Conservation (phyloP, 1,140 invertebrate genomes). For the Drosophila grimshawi region DNA sequence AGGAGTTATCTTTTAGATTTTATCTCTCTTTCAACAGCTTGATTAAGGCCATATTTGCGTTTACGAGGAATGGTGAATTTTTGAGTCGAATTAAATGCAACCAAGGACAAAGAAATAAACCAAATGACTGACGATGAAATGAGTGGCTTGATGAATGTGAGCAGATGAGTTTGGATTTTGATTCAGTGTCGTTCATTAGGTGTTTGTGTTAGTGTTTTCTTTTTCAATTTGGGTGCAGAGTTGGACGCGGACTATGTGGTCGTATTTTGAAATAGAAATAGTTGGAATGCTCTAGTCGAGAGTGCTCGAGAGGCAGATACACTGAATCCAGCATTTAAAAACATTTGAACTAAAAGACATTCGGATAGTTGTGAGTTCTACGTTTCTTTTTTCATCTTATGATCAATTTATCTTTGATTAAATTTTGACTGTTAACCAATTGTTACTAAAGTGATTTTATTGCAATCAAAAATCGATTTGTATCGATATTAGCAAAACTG, state of each 20-base stretch:
- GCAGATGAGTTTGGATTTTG: constrained; percentile 41
- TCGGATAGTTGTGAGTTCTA: too few species aligned
- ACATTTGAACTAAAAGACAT: too few species aligned
- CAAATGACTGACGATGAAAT: constrained; percentile 50
- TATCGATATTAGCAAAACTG: too few species aligned
- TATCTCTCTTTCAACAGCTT: constrained; percentile 11
- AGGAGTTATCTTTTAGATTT: constrained; percentile 40
- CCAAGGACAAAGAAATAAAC: constrained; percentile 45
- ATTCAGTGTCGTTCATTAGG: constrained; percentile 8
- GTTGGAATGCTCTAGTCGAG: too few species aligned
- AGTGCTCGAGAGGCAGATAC: too few species aligned
- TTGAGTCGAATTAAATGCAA: constrained; percentile 26
- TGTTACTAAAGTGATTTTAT: too few species aligned
- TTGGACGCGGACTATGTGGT: not conserved
- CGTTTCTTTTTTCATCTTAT: too few species aligned
- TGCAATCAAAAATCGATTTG: too few species aligned
- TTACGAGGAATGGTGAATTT: constrained; percentile 26
- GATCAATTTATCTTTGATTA: too few species aligned
- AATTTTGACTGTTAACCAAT: too few species aligned
- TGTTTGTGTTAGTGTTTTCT: not conserved
- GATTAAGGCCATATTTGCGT: constrained; percentile 34
- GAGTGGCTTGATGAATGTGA: constrained; percentile 59
- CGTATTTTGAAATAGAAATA: too few species aligned
- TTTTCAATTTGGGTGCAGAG: not conserved
- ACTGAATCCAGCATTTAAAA: too few species aligned